Base-by-base conservation (phyloP, 2,797 vertebrate genomes). In the Argyrosomus regius region DNA sequence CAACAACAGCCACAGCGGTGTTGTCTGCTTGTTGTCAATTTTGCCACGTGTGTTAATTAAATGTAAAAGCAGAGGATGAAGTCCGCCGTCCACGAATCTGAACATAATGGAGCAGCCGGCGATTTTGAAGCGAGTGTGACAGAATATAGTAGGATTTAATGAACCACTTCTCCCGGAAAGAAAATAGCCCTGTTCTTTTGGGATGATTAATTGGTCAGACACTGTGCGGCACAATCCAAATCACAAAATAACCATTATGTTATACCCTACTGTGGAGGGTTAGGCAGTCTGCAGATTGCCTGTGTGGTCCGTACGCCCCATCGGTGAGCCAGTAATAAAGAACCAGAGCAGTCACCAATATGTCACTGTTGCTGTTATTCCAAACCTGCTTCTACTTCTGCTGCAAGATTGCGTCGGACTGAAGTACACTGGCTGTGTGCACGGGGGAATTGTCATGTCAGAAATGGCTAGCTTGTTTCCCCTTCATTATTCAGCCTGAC, bases 81-180 rank as follows among this genome's bases (percentile, higher is more conserved):
- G 56, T 22, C 22, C 22, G 56, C 63, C 17, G 46, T 9, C 60
- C 13, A 0, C 20, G 1, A 22, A 3, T 59, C 13, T 26, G 12
- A 74, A 49, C 43, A 18, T 5, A 52, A 71, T 45, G 50, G 79
- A 17, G 65, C 62, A 66, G 72, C 52, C 1, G 20, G 66, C 4
- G 49, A 86, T 67, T 77, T 67, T 75, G 70, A 82, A 45, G 43
- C 9, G 58, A 77, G 77, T 72, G 83, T 83, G 87, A 81, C 58
- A 43, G 73, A 66, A 65, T 70, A 75, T 59, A 80, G 82, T 18
- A 31, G 72, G 84, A 83, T 87, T 78, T 79, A 74, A 85, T 85
- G 68, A 88, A 80, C 83, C 78, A 64, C 56, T 68, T 82, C 71
- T 28, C 63, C 58, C 17, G 16, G 52, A 48, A 64, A 46, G 57